Evolutionary conservation across 1,140 invertebrate genomes (phyloP), one percentile per base, ranked within the genome.

Genomic region (Trichomalopsis sarcophagae): DNA sequence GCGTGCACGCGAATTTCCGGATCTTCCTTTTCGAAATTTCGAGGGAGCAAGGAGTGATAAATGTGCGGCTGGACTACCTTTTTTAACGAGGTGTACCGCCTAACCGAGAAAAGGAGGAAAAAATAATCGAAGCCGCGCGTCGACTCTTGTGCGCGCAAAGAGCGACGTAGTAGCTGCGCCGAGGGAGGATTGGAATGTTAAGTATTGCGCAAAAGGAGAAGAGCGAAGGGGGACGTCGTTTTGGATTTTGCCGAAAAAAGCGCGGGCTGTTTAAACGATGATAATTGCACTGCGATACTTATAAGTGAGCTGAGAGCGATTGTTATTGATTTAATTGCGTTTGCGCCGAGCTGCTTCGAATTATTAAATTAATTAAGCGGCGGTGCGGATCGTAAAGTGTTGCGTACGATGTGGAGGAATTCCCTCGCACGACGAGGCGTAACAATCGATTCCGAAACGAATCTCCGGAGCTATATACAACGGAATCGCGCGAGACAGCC

Each of bases 11-110:
- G 74, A 76, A 44, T 76, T 76, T 76, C 10, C 74, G 44, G 36
- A n/a, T 40, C 74, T 44, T 47, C 21, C 74, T 44, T 76, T 76
- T 76, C 74, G 74, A 76, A 76, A 76, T 76, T 76, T 76, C n/a
- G 74, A 44, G 7, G 10, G 40, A 44, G 40, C 27, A 44, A 44
- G 40, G 40, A 76, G 44, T 50, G 40, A 47, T 76, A 76, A 47
- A 76, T 47, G 74, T 44, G 5, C 74, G 9, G 73, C 21, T 44
- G 40, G 7, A 0, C 40, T 44, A 50, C 17, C 10, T 47, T 47
- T 23, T 50, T 76, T 76, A 76, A 76, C 40, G 74, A 76, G 44
- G 6, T 50, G 36, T 27, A 23, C 68, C 68, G 17, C 36, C 21
- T 40, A 6, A 40, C 2, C 40, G n/a, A 50, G 44, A 17, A 50